phyloP scores from a whole-genome alignment of 2,113 vertebrate species.

The Xiphophorus couchianus region DNA sequence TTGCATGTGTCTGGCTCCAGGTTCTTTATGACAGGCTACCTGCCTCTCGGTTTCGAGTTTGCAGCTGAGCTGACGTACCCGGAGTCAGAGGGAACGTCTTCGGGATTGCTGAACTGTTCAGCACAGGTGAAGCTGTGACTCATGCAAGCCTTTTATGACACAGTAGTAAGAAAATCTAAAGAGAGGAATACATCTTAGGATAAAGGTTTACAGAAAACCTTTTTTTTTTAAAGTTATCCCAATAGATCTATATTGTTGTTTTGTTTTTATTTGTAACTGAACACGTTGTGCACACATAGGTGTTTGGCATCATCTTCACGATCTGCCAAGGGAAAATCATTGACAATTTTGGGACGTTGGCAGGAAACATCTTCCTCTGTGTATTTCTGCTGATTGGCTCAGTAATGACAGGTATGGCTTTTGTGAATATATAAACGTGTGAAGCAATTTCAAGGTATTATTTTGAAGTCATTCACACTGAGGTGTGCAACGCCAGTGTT shows the following conservation, averaged over 20 bases:
- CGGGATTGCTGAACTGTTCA: slow-evolving; percentile 93
- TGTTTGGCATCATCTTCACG: slow-evolving; percentile 96
- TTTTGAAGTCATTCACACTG: background rate
- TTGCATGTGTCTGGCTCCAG: slow-evolving; percentile 64
- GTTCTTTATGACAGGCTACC: slow-evolving; percentile 98
- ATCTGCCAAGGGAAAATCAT: slow-evolving; percentile 92
- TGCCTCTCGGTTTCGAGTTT: slow-evolving; percentile 95
- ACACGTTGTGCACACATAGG: slow-evolving; percentile 72
- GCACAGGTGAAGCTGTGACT: slow-evolving; percentile 84
- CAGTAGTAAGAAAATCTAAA: background rate
- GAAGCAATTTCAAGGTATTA: slow-evolving; percentile 19
- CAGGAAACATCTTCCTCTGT: slow-evolving; percentile 93
- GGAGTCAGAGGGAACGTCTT: slow-evolving; percentile 94
- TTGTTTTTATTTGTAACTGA: background rate
- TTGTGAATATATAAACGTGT: background rate
- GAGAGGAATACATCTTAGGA: background rate
- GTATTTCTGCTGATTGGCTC: slow-evolving; percentile 88
- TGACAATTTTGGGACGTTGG: slow-evolving; percentile 79
- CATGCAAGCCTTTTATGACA: background rate
- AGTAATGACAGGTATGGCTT: slow-evolving; percentile 85
- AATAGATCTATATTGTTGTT: background rate
- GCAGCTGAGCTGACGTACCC: slow-evolving; percentile 94
- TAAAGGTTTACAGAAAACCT: background rate
- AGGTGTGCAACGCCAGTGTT: background rate
- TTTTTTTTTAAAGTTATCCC: background rate